Evolutionary conservation across 37 sponge, comb jelly and placozoan species (phyloP).

Genomic region (Haliclona indistincta): DNA sequence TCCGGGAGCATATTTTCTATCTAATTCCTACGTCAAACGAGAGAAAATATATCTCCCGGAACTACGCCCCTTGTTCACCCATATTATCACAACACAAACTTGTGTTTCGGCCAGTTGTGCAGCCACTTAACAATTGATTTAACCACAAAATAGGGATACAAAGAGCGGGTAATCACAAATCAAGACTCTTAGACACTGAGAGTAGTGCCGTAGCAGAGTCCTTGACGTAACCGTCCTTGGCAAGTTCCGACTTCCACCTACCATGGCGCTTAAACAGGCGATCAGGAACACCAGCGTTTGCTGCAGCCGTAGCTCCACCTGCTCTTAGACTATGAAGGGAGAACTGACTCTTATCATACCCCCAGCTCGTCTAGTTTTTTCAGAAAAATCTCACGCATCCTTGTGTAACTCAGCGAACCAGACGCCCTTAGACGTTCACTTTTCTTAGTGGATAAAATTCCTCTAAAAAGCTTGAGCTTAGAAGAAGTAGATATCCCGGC

Average conservation of each 20-base stretch:
- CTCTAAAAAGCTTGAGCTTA: slow-evolving; percentile 8
- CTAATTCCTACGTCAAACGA: no score
- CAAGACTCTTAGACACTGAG: background rate
- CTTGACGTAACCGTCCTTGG: slow-evolving; percentile 3
- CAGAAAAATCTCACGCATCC: slow-evolving; percentile 9
- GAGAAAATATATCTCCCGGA: no score
- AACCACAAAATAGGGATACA: no score
- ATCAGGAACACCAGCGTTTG: slow-evolving; percentile 33
- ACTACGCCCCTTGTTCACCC: no score
- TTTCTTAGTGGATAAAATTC: slow-evolving; percentile 3
- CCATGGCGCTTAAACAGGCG: slow-evolving; percentile 18
- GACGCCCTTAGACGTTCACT: background rate
- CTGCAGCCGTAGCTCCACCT: slow-evolving; percentile 44
- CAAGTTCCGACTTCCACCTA: slow-evolving; percentile 1
- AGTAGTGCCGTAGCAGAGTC: background rate
- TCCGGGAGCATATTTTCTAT: no score
- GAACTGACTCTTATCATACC: background rate
- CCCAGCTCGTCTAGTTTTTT: background rate
- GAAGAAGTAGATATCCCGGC: background rate
- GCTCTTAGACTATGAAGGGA: slow-evolving; percentile 37
- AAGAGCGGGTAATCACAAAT: no score
- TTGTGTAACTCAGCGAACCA: slow-evolving; percentile 29
- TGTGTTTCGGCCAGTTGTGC: no score
- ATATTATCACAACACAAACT: no score
- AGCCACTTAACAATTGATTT: no score